Conservation (phyloP, 1,140 invertebrate genomes). For the Caenorhabditis inopinata region DNA sequence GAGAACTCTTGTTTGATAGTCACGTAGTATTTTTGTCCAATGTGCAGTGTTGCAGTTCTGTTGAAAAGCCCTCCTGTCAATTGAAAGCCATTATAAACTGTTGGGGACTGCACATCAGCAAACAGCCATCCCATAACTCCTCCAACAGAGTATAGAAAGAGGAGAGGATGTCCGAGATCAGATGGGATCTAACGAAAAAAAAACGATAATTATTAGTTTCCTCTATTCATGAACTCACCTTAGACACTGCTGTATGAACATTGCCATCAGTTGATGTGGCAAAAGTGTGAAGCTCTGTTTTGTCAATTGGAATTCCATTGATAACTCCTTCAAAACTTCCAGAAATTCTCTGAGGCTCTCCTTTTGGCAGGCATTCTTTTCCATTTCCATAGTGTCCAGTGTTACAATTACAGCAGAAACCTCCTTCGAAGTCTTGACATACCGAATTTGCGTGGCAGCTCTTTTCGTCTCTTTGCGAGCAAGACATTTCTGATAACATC, state of each 20-base stretch:
- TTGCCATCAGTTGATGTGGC: conserved; percentile 83
- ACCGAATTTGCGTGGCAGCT: conserved; percentile 79
- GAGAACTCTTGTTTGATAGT: conserved; percentile 77
- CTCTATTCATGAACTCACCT: neutral
- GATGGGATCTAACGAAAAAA: conserved; percentile 71
- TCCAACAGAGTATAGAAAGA: conserved; percentile 78
- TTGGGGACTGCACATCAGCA: conserved; percentile 72
- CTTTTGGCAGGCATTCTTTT: conserved; percentile 79
- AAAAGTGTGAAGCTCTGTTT: conserved; percentile 86
- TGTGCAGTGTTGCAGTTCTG: conserved; percentile 47
- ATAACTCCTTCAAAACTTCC: conserved; percentile 80
- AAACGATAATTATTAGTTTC: neutral
- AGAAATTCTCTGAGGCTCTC: conserved; percentile 79
- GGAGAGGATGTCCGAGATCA: conserved; percentile 77
- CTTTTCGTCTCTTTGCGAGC: conserved; percentile 70
- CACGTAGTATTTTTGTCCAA: conserved; percentile 68
- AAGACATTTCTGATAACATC: conserved; percentile 66
- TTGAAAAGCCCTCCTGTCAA: conserved; percentile 54
- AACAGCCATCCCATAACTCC: conserved; percentile 86
- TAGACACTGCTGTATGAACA: conserved; percentile 83
- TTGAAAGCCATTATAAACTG: conserved; percentile 49
- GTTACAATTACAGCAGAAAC: conserved; percentile 84
- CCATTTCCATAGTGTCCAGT: conserved; percentile 85
- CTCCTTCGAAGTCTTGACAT: conserved; percentile 79
- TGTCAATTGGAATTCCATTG: conserved; percentile 76